These are phyloP conservation scores for Lagorchestes hirsutus DNA, from an alignment of 2,797 vertebrate genomes.

Conservation along the genomic window DNA sequence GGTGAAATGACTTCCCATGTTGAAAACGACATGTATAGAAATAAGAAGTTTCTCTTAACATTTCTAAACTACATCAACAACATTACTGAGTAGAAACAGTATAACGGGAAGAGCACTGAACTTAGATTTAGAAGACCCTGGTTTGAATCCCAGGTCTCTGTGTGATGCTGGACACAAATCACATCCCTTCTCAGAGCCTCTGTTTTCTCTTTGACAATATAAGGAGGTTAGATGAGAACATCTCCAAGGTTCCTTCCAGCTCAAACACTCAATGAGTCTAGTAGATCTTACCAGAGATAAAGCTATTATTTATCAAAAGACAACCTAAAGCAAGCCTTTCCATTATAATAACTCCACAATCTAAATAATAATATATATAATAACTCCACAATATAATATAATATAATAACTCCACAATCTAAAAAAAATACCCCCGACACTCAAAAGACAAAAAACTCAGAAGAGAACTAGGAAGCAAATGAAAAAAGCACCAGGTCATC, in stretches of 20 bases:
- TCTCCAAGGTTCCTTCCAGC: neutral
- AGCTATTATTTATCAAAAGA: neutral
- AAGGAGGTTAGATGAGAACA: neutral
- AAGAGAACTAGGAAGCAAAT: neutral
- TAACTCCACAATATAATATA: neutral
- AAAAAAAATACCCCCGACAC: neutral
- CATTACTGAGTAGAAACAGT: neutral
- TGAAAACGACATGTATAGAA: neutral
- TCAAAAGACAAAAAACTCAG: neutral
- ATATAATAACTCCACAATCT: neutral
- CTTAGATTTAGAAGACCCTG: neutral
- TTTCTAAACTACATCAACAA: neutral
- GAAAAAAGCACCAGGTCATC: neutral
- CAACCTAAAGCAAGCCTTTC: neutral
- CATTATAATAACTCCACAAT: neutral
- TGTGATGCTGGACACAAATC: neutral
- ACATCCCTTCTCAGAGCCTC: neutral
- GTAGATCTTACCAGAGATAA: neutral
- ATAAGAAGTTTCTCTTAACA: neutral
- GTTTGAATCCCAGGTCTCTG: neutral
- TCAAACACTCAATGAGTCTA: neutral
- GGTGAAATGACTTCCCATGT: neutral
- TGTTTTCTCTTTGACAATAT: neutral
- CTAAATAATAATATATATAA: too few relatives aligned
- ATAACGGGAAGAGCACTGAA: neutral